Evolutionary conservation across 2,113 vertebrate genomes (phyloP).

Genomic region (Tachuris rubrigastra): DNA sequence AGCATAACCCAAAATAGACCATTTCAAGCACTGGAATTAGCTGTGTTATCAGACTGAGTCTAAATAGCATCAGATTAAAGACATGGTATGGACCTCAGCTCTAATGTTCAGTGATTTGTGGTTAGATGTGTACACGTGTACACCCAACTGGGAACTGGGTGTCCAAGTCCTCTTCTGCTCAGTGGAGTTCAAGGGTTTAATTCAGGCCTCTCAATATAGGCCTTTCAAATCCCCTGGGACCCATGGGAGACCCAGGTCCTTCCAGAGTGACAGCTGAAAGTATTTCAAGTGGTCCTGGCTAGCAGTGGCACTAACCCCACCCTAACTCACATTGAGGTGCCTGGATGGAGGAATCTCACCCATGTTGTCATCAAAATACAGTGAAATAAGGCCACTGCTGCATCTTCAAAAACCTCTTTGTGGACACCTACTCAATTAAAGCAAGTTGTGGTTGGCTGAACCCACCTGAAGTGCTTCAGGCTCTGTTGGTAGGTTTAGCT

Average conservation of each 20-base stretch:
- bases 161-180: not conserved
- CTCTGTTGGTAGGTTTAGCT: not conserved
- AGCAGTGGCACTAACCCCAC: not conserved
- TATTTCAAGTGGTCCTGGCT: not conserved
- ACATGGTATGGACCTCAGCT: not conserved
- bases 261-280: not conserved
- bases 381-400: not conserved
- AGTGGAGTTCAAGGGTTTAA: not conserved
- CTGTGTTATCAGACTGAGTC: fast-evolving
- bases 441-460: not conserved
- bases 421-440: not conserved
- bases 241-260: not conserved
- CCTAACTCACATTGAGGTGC: not conserved
- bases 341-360: not conserved
- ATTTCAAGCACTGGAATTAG: not conserved
- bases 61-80: not conserved
- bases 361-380: not conserved
- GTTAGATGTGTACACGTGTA: not conserved
- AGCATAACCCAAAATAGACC: not conserved
- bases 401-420: not conserved
- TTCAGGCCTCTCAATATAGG: not conserved
- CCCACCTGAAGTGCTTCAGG: not conserved
- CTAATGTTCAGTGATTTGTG: not conserved
- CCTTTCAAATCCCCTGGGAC: too few relatives aligned
- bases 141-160: not conserved